A percentile compares a stretch with the other conserved stretches of the same genome.
Conservation (phyloP, 2,888 invertebrate species). For the Dynastes maya region DNA sequence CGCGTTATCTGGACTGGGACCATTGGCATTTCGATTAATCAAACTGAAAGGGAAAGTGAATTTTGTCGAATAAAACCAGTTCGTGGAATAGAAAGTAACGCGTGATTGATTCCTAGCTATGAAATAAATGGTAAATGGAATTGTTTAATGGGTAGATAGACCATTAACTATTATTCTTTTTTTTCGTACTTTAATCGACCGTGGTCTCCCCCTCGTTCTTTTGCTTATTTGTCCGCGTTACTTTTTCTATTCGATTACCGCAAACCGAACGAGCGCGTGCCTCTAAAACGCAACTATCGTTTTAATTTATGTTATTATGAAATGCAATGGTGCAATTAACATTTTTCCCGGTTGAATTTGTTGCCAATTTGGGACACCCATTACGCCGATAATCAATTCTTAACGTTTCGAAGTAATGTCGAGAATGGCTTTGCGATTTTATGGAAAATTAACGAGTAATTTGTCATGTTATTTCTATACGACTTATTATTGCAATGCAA, state of each 20-base stretch:
- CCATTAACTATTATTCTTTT: constrained; percentile 23
- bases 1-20: constrained; percentile 48
- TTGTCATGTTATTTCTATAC: not conserved
- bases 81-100: constrained; percentile 56
- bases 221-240: constrained; percentile 6
- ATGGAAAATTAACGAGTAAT: not conserved
- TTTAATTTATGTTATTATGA: constrained; percentile 7
- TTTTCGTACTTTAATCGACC: constrained; percentile 4
- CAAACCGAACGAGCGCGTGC: not conserved
- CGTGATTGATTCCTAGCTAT: constrained; percentile 48
- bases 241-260: not conserved
- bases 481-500: too few relatives aligned
- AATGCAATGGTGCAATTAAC: not conserved
- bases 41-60: constrained; percentile 57
- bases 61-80: constrained; percentile 53
- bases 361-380: not conserved
- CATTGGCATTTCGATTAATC: constrained; percentile 53
- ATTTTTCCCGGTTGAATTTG: not conserved
- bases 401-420: not conserved
- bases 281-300: not conserved
- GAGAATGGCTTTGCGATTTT: not conserved
- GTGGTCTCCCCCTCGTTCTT: not conserved
- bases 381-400: not conserved
- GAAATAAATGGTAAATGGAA: constrained; percentile 30
- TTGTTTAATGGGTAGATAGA: constrained; percentile 9